Conservation (phyloP, 2,113 vertebrate species). For the Podilymbus podiceps region DNA sequence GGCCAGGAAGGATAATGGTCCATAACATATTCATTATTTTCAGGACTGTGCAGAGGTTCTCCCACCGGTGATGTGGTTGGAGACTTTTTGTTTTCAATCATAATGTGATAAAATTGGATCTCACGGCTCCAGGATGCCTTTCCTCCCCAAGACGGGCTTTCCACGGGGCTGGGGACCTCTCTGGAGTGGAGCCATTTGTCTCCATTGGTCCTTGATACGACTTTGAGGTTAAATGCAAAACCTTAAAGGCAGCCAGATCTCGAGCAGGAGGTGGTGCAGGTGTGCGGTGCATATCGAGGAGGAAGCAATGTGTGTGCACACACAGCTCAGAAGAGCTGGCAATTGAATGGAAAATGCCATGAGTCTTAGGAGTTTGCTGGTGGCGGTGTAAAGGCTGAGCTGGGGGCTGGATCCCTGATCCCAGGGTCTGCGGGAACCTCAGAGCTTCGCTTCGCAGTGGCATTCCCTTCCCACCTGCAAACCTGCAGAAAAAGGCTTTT, state of each 20-base stretch:
- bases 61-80: background rate
- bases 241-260: background rate
- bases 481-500: background rate
- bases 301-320: background rate
- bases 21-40: conserved; percentile 43
- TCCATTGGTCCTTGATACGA: accelerated
- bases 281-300: accelerated
- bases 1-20: conserved; percentile 46
- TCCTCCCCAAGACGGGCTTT: accelerated
- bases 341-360: accelerated
- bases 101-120: background rate
- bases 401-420: background rate
- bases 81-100: background rate
- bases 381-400: background rate
- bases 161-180: background rate
- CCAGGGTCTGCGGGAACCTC: background rate
- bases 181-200: accelerated
- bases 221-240: background rate
- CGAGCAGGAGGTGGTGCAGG: background rate
- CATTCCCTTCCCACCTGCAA: background rate
- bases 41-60: conserved; percentile 20
- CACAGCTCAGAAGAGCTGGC: background rate
- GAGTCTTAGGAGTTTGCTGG: background rate
- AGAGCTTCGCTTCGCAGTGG: background rate
- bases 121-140: background rate